These are phyloP conservation scores for Zoanthus sociatus DNA, from an alignment of 92 coral and sea anemone species.

Conservation along the genomic window DNA sequence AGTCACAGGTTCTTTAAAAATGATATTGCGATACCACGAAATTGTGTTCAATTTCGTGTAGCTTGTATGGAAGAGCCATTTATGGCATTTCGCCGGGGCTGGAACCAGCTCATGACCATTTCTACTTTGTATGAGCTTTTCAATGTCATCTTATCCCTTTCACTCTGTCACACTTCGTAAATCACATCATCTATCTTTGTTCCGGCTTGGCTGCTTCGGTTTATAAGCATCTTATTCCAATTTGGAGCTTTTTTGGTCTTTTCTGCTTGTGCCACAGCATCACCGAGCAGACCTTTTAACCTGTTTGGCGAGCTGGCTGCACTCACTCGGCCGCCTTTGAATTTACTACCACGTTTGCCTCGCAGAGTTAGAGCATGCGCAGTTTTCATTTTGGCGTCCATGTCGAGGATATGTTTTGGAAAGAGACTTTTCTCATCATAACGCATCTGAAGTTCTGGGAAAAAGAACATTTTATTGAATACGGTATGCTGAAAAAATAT, in stretches of 20 bases:
- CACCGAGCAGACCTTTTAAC: background rate
- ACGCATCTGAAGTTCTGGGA: slow-evolving; percentile 91
- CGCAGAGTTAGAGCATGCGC: slow-evolving; percentile 84
- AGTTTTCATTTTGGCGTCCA: slow-evolving; percentile 95
- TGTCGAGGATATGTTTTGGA: slow-evolving; percentile 93
- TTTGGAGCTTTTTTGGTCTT: slow-evolving; percentile 29
- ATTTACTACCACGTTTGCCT: slow-evolving; percentile 75
- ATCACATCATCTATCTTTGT: slow-evolving; percentile 9
- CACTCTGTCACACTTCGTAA: too few relatives aligned
- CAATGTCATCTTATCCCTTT: too few relatives aligned
- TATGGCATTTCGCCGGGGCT: too few relatives aligned
- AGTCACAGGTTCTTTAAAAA: too few relatives aligned
- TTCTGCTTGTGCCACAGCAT: slow-evolving; percentile 8
- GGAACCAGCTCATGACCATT: too few relatives aligned
- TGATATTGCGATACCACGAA: too few relatives aligned
- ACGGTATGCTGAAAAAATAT: too few relatives aligned
- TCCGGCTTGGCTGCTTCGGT: slow-evolving; percentile 42
- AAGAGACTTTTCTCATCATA: slow-evolving; percentile 96
- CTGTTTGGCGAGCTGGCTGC: slow-evolving; percentile 46
- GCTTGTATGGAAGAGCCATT: too few relatives aligned
- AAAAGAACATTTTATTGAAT: background rate
- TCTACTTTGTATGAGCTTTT: too few relatives aligned
- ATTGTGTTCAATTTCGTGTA: too few relatives aligned
- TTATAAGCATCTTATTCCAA: slow-evolving; percentile 67
- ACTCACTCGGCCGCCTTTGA: slow-evolving; percentile 34